phyloP scores from a whole-genome alignment of 2,113 vertebrate species.

The Hippolais icterina region DNA sequence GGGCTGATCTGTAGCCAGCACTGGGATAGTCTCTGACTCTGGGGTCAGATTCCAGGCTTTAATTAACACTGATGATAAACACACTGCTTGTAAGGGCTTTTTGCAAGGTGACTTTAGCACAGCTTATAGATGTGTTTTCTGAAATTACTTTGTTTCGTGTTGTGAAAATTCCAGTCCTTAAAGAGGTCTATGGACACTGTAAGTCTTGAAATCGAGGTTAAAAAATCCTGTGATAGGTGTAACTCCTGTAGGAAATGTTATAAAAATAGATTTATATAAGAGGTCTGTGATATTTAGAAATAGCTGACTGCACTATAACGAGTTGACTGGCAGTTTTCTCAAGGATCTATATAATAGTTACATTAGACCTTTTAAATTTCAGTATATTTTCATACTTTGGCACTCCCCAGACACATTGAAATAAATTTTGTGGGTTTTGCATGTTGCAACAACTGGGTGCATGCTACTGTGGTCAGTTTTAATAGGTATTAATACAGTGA shows the following conservation, averaged over 20 bases:
- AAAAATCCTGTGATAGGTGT: background rate
- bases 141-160: background rate
- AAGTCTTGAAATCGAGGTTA: background rate
- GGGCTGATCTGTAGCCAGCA: background rate
- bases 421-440: conserved; percentile 6
- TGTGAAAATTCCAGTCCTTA: background rate
- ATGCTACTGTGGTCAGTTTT: conserved; percentile 6
- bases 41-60: background rate
- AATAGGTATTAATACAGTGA: conserved; percentile 56
- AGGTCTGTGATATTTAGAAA: background rate
- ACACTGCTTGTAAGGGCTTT: background rate
- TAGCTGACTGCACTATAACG: background rate
- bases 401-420: conserved; percentile 2
- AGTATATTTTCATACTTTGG: background rate
- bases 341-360: background rate
- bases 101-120: background rate
- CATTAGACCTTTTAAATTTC: background rate
- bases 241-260: background rate
- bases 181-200: background rate
- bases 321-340: background rate
- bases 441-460: conserved; percentile 13
- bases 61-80: conserved; percentile 2
- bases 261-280: background rate
- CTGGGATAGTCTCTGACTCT: background rate
- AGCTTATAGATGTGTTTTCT: background rate